A percentile compares a stretch with the other conserved stretches of the same genome.
These are phyloP conservation scores for Sebastes steindachneri DNA, from an alignment of 2,797 vertebrate species.

Conservation along the genomic window DNA sequence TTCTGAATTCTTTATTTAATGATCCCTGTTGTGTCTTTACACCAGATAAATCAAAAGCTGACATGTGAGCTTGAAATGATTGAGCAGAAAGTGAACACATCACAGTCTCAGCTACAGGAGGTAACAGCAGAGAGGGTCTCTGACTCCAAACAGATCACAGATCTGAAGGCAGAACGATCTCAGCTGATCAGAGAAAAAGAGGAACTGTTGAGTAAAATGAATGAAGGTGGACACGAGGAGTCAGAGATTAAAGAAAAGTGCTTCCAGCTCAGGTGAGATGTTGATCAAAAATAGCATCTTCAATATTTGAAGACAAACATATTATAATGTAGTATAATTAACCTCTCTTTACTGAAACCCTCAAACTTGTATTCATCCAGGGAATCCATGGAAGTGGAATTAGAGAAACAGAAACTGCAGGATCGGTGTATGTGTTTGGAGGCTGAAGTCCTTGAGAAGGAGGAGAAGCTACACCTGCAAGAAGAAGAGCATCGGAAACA, in stretches of 20 bases:
- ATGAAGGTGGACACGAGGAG: slow-evolving; percentile 53
- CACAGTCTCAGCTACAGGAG: slow-evolving; percentile 68
- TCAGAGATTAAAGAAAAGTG: slow-evolving; percentile 58
- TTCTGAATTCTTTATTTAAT: not conserved
- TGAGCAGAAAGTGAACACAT: slow-evolving; percentile 52
- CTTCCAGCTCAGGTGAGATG: slow-evolving; percentile 68
- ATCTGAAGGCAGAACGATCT: slow-evolving; percentile 68
- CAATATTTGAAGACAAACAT: not conserved
- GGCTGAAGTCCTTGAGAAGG: slow-evolving; percentile 57
- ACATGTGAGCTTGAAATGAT: slow-evolving; percentile 68
- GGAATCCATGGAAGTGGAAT: slow-evolving; percentile 49
- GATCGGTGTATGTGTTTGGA: slow-evolving; percentile 60
- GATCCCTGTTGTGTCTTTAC: slow-evolving; percentile 1
- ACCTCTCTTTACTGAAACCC: not conserved
- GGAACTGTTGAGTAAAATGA: slow-evolving; percentile 44
- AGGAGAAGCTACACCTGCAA: slow-evolving; percentile 48
- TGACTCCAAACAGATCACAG: slow-evolving; percentile 54
- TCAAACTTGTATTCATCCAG: slow-evolving; percentile 39
- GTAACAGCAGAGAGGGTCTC: slow-evolving; percentile 65
- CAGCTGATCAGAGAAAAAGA: slow-evolving; percentile 77
- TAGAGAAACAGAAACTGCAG: slow-evolving; percentile 70
- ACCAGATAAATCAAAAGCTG: slow-evolving; percentile 75
- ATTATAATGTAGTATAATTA: not conserved
- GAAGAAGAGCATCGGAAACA: slow-evolving; percentile 56
- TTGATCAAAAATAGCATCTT: not conserved